Evolutionary conservation across 2,797 vertebrate genomes (phyloP), one percentile per base, ranked within the genome.

Genomic region (Fratercula arctica): DNA sequence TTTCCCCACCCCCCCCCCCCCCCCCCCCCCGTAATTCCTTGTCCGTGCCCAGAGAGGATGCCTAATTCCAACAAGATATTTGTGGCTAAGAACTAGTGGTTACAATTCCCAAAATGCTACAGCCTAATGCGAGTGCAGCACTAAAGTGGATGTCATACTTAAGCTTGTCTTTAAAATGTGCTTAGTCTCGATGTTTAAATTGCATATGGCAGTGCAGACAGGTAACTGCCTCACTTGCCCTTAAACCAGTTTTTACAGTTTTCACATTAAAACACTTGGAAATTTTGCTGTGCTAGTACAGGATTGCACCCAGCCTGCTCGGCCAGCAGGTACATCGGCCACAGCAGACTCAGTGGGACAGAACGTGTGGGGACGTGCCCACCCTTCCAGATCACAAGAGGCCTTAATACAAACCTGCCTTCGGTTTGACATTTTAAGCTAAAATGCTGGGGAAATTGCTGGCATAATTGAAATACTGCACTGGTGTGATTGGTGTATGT

Each of bases 301-400:
- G 73, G 45, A 54, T 2, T 82, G 50, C 16, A 60, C 18, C 31
- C 39, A 90, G n/a, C 9, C 50, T 50, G 41, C 46, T 83, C 51
- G 46, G n/a, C 39, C 43, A 59, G 60, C 41, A 89, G 46, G 24
- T 54, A 24, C 25, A 16, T 19, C 13, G 4, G 16, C 25, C 77
- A 68, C 25, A 80, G 53, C 48, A 50, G 82, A 60, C 13, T 23
- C 69, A 67, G 37, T 0, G 2, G 56, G 72, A 66, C 28, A 73
- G 29, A 81, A 64, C 1, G 0, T 2, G 13, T 20, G 9, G 37
- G 31, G 41, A 39, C 9, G 15, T 61, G 31, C 16, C 45, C 68
- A 57, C 18, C 14, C 48, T 85, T 87, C 29, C 56, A 79, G 54
- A 85, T 24, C 37, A 79, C 35, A 76, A n/a, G 12, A 35, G 1